Conservation (phyloP, 2,888 invertebrate species). For the Andrena marginata region DNA sequence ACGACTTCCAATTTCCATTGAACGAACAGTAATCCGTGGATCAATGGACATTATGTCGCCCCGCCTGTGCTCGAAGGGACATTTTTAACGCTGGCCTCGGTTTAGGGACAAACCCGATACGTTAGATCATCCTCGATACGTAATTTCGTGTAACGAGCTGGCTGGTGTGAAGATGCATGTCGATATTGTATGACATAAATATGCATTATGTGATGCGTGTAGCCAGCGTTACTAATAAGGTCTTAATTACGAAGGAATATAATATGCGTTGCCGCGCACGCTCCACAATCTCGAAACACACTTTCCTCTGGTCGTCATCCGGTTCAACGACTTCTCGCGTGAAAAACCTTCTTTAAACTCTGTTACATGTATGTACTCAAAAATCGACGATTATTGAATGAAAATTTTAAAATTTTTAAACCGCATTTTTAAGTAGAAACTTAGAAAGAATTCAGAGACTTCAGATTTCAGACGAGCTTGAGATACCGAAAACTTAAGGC, state of each 20-base stretch:
- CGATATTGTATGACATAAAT: slow-evolving; percentile 72
- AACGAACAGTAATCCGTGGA: not conserved
- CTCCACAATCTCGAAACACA: slow-evolving; percentile 66
- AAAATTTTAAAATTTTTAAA: not conserved
- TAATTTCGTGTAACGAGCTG: slow-evolving; percentile 7
- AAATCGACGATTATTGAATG: not conserved
- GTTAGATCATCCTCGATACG: not conserved
- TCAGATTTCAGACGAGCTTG: too few species aligned
- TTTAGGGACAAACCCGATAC: not conserved
- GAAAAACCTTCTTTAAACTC: slow-evolving; percentile 9
- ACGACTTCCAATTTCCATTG: not conserved
- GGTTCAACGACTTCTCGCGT: slow-evolving; percentile 65
- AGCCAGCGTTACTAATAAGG: slow-evolving; percentile 74
- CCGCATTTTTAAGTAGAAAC: too few species aligned
- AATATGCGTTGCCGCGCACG: slow-evolving; percentile 42
- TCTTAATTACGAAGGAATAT: slow-evolving; percentile 70
- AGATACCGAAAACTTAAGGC: too few species aligned
- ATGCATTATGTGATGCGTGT: slow-evolving; percentile 68
- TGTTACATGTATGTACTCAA: not conserved
- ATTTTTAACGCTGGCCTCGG: not conserved
- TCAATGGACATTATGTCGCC: too few species aligned
- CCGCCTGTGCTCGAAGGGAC: too few species aligned
- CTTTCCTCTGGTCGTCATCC: slow-evolving; percentile 68
- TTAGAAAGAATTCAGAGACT: too few species aligned
- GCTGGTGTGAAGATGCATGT: slow-evolving; percentile 46